Percentiles rank a stretch among this genome's conserved stretches.
phyloP scores from a whole-genome alignment of 2,888 invertebrate species.

The Campoplex capitator region DNA sequence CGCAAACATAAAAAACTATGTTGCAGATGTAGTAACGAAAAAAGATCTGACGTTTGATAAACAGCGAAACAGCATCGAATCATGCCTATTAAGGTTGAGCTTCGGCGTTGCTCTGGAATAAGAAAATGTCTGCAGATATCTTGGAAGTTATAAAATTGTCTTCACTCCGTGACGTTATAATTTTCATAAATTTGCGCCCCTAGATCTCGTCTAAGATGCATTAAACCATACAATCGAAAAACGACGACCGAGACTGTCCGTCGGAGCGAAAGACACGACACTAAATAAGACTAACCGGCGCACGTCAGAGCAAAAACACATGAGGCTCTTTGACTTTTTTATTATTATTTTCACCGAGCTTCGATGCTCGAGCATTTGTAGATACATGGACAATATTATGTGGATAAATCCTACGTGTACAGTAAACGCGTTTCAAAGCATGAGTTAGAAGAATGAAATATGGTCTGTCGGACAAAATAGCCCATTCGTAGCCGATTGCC shows the following conservation, averaged over 20 bases:
- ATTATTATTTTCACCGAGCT: neutral
- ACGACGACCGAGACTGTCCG: slow-evolving; percentile 33
- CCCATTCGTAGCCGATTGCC: slow-evolving; percentile 64
- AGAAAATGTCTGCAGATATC: too few species aligned
- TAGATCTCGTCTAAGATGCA: neutral
- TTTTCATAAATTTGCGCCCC: too few species aligned
- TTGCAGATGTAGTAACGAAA: neutral
- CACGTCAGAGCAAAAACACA: slow-evolving; percentile 55
- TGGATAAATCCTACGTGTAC: neutral
- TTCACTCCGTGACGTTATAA: too few species aligned
- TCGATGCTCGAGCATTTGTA: slow-evolving; percentile 41
- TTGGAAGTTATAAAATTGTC: neutral
- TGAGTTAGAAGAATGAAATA: slow-evolving; percentile 63
- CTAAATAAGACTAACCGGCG: slow-evolving; percentile 64
- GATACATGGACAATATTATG: slow-evolving; percentile 12
- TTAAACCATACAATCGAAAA: slow-evolving; percentile 41
- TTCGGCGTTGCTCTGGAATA: neutral
- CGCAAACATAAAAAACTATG: slow-evolving; percentile 17
- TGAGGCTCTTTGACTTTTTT: slow-evolving; percentile 46
- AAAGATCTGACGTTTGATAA: neutral
- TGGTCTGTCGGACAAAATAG: slow-evolving; percentile 62
- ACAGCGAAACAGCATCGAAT: slow-evolving; percentile 23
- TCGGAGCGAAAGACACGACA: slow-evolving; percentile 49
- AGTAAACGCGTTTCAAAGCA: slow-evolving; percentile 20
- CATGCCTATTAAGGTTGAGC: neutral